Evolutionary conservation across 2,113 vertebrate species (phyloP).

Genomic region (Irena cyanogastra): DNA sequence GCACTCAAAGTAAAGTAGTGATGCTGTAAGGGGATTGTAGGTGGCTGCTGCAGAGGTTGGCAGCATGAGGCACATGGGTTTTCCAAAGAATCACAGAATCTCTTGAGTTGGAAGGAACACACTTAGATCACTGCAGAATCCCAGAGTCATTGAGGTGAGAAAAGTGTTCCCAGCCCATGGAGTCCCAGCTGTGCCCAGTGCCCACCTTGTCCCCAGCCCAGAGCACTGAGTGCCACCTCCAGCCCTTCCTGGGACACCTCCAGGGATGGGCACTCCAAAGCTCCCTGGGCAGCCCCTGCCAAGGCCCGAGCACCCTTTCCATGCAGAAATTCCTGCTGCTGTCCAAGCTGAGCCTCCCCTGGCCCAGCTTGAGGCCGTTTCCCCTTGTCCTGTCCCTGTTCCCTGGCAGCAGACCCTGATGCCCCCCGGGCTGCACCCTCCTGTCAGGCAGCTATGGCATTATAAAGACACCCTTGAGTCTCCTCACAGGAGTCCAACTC

Average conservation of each 20-base stretch:
- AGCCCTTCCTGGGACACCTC: not conserved
- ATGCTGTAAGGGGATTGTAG: not conserved
- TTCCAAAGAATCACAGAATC: not conserved
- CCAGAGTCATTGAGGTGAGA: rapidly evolving
- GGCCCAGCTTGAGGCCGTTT: not conserved
- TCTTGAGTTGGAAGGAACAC: not conserved
- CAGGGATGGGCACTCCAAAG: not conserved
- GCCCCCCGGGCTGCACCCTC: rapidly evolving
- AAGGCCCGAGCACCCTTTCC: not conserved
- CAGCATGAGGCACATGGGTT: rapidly evolving
- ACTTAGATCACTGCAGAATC: not conserved
- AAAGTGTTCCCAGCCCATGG: not conserved
- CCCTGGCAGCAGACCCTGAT: rapidly evolving
- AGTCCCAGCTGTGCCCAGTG: rapidly evolving
- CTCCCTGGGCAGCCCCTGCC: not conserved
- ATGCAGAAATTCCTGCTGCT: not conserved
- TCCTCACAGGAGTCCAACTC: not conserved
- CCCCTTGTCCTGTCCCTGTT: not conserved
- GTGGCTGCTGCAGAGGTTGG: not conserved
- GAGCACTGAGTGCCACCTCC: not conserved
- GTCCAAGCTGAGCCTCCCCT: not conserved
- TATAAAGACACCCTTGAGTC: too few relatives aligned
- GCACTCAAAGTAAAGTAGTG: not conserved
- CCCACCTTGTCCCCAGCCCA: not conserved
- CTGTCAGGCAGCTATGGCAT: not conserved